Evolutionary conservation across 2,113 vertebrate genomes (phyloP).

Genomic region (Phylloscopus trochiloides): DNA sequence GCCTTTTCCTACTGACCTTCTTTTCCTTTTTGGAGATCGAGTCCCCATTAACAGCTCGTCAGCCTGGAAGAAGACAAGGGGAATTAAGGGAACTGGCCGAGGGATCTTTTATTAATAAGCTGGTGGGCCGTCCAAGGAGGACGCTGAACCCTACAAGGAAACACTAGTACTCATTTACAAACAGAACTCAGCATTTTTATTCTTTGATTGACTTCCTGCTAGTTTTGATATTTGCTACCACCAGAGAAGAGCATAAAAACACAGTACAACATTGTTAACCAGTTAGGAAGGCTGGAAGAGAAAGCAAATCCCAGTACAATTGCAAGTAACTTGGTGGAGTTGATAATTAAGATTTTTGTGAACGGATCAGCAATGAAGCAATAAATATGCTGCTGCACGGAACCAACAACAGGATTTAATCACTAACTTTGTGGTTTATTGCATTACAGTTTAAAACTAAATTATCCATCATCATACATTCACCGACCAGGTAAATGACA

Average conservation of each 20-base stretch:
- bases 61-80: not conserved
- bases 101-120: not conserved
- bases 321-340: constrained; percentile 35
- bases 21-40: not conserved
- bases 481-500: not conserved
- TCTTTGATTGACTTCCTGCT: constrained; percentile 57
- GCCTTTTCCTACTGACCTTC: not conserved
- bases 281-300: constrained; percentile 44
- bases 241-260: constrained; percentile 53
- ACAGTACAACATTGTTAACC: constrained; percentile 52
- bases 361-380: constrained; percentile 11
- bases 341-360: not conserved
- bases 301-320: constrained; percentile 54
- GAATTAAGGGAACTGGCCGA: not conserved
- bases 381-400: constrained; percentile 25
- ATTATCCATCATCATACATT: constrained; percentile 11
- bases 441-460: constrained; percentile 54
- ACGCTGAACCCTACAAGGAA: not conserved
- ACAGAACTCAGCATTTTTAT: constrained; percentile 62
- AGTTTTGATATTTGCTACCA: constrained; percentile 35
- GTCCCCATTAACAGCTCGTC: not conserved
- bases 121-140: not conserved
- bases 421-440: constrained; percentile 38
- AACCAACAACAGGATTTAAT: constrained; percentile 27
- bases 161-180: constrained; percentile 53